Percentiles rank a stretch among this genome's conserved stretches.
These are phyloP conservation scores for Limulus polyphemus DNA, from an alignment of 2,888 invertebrate species.

Conservation along the genomic window DNA sequence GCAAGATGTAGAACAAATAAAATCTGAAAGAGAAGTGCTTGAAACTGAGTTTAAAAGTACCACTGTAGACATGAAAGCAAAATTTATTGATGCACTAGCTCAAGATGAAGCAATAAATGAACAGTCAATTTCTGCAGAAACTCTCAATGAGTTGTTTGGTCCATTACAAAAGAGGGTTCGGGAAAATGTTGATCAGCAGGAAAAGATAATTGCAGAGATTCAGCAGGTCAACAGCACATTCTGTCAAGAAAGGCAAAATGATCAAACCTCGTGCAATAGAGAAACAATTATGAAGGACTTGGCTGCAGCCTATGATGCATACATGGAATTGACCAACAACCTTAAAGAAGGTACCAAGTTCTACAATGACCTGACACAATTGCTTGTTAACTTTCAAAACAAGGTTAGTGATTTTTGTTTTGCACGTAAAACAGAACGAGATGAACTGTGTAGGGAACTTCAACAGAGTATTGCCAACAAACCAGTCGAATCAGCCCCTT, in stretches of 20 bases:
- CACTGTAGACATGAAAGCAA: conserved; percentile 67
- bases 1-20: conserved; percentile 69
- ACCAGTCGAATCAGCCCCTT: conserved; percentile 27
- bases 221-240: conserved; percentile 48
- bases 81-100: conserved; percentile 74
- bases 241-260: conserved; percentile 50
- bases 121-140: conserved; percentile 54
- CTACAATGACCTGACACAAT: conserved; percentile 50
- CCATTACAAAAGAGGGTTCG: conserved; percentile 58
- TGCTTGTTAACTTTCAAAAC: conserved; percentile 88
- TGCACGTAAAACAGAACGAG: conserved; percentile 97
- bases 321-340: conserved; percentile 77
- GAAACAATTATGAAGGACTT: conserved; percentile 70
- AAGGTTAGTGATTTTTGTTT: conserved; percentile 97
- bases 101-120: conserved; percentile 69
- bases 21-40: conserved; percentile 75
- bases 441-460: conserved; percentile 87
- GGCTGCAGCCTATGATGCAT: conserved; percentile 83
- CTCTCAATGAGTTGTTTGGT: conserved; percentile 58
- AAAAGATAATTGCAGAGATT: conserved; percentile 52
- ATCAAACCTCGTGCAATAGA: conserved; percentile 47
- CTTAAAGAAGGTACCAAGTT: conserved; percentile 86
- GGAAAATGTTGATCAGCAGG: conserved; percentile 60
- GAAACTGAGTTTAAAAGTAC: conserved; percentile 73
- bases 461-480: conserved; percentile 57